Evolutionary conservation across 2,888 invertebrate species (phyloP), one percentile per base, ranked within the genome.

Genomic region (Archips xylosteana): DNA sequence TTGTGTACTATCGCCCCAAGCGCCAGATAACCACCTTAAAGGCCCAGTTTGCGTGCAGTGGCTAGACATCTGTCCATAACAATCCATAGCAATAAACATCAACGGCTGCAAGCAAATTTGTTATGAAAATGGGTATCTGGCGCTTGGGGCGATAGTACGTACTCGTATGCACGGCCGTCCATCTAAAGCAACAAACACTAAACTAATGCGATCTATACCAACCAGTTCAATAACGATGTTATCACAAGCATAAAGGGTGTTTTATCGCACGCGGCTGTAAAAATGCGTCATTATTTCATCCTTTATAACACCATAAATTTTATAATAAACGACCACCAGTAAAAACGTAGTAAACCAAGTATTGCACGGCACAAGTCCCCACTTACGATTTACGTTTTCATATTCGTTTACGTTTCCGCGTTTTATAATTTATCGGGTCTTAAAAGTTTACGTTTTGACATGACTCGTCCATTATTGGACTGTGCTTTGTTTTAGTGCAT

Each of bases 241-340:
- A 91, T 90, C 89, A 79, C 86, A 82, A 76, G 82, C 88, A 85
- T 91, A 90, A 93, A 92, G 90, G 89, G 91, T 90, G 91, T 92
- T 93, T 92, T 92, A 92, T 87, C 84, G 87, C 86, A 88, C 86
- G 87, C 86, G 86, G 89, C 86, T 90, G 86, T 92, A 93, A 92
- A 92, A 92, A 89, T 89, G 82, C 85, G 86, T 87, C 89, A 90
- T 93, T 92, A 93, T 90, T 91, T 86, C 89, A 92, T 89, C 85
- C 87, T 92, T 93, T 92, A 92, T 91, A 86, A 82, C 80, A 82
- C 81, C 88, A 89, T 94, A 94, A 94, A 92, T 84, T 92, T 92
- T 91, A 92, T 93, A 92, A 92, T 92, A 92, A 92, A 92, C 90
- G 90, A 84, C 84, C 84, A 77, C 77, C 85, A 85, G 84, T 92